Evolutionary conservation across 2,797 vertebrate genomes (phyloP).

Genomic region (Argya squamiceps): DNA sequence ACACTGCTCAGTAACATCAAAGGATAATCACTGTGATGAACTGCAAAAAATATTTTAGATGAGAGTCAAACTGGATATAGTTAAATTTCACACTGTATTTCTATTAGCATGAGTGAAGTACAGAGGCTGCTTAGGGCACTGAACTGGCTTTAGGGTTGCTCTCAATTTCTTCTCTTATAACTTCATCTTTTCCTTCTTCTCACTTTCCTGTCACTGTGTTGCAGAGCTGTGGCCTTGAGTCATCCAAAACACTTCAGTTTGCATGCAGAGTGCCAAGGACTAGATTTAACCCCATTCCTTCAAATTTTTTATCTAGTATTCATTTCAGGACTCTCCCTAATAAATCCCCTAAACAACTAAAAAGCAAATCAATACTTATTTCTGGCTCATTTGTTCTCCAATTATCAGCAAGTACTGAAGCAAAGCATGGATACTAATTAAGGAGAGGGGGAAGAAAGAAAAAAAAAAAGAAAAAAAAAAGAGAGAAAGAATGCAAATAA

Average conservation of each 20-base stretch:
- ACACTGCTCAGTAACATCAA: background rate
- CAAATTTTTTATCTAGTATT: background rate
- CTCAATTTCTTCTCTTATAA: background rate
- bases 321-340: background rate
- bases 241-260: background rate
- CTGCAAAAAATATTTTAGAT: background rate
- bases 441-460: fast-evolving
- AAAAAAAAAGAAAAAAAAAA: too few species aligned
- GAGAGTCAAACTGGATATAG: background rate
- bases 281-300: background rate
- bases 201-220: background rate
- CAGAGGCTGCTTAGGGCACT: background rate
- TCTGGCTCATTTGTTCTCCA: background rate
- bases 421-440: background rate
- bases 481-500: background rate
- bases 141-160: background rate
- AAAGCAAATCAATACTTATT: background rate
- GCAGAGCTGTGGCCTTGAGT: background rate
- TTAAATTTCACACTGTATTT: background rate
- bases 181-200: background rate
- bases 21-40: background rate
- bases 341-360: background rate
- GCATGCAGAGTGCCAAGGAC: background rate
- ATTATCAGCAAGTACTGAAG: background rate
- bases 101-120: background rate